Conservation (phyloP, 2,888 invertebrate species). For the Trichogramma dendrolimi region DNA sequence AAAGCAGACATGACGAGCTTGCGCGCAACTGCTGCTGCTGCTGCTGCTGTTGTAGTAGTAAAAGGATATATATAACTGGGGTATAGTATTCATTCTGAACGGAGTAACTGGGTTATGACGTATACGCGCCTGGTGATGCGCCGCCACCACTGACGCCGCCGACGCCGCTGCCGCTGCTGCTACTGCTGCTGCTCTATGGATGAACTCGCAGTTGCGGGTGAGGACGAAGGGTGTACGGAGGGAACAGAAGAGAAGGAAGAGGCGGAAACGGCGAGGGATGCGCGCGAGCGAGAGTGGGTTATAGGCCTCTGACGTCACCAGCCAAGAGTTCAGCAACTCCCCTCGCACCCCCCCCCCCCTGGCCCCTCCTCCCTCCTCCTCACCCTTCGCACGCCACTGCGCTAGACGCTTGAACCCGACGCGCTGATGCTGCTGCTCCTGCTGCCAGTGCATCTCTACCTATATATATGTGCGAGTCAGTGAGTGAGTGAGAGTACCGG, state of each 20-base stretch:
- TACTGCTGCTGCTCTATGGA: neutral
- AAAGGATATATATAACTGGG: neutral
- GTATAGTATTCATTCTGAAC: neutral
- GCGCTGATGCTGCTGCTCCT: neutral
- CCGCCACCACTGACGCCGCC: conserved; percentile 19
- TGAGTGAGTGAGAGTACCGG: no score
- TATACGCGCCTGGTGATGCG: conserved; percentile 34
- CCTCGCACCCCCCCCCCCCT: neutral
- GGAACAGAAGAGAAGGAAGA: neutral
- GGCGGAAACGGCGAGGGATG: conserved; percentile 3
- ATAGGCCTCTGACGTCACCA: conserved; percentile 18
- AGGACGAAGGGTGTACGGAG: neutral
- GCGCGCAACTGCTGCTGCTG: no score
- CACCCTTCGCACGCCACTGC: conserved; percentile 5
- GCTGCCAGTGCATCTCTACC: neutral
- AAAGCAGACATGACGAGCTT: neutral
- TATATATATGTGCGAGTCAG: neutral
- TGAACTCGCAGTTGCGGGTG: neutral
- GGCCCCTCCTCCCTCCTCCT: neutral
- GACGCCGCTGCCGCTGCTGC: neutral
- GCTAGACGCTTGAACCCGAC: conserved; percentile 21
- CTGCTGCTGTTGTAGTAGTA: no score
- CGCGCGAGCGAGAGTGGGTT: no score
- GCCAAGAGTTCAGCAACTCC: neutral
- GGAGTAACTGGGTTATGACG: conserved; percentile 42